Evolutionary conservation across 2,113 vertebrate species (phyloP), one percentile per base, ranked within the genome.

Genomic region (Heterochromis multidens): DNA sequence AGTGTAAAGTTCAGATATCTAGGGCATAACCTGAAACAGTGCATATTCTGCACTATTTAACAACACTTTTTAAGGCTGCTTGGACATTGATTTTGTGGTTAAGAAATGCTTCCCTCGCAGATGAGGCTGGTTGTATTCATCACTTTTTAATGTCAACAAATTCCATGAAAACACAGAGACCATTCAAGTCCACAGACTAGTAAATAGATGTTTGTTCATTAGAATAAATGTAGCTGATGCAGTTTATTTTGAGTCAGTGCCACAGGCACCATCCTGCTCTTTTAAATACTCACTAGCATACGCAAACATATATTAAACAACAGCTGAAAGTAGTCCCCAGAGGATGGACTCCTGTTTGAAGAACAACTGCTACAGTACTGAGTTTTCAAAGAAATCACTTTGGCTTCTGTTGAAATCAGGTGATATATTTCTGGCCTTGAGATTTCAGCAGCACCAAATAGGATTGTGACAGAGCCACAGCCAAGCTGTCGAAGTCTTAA

Each of bases 21-120:
- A 70, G 67, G 76, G 70, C 23, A 10, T 58, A 62, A 23, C 59
- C 72, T 85, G 49, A 84, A 87, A 31, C n/a, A 1, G 65, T 81
- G 86, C 67, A 85, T 63, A 82, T 81, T 80, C 60, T 72, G 80
- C 88, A 83, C 59, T 78, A 33, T 85, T 83, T 84, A 85, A n/a
- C 27, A 56, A 29, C 40, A 80, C 19, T 29, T 74, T 74, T 83
- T 52, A 86, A 52, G 2, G 21, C 76, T 85, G 72, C 79, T 83
- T 54, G 60, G 88, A 62, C 59, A 49, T 85, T 40, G 7, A 67
- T 74, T 86, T 82, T 35, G 80, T 63, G 77, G 85, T 31, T 52
- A 25, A 77, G 80, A 58, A 56, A 70, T 27, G 70, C 65, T 54
- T 87, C 31, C 46, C 67, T 25, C 33, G 33, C 3, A 21, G 49